Conservation (phyloP, 2,888 invertebrate species). For the Philereme transversata region DNA sequence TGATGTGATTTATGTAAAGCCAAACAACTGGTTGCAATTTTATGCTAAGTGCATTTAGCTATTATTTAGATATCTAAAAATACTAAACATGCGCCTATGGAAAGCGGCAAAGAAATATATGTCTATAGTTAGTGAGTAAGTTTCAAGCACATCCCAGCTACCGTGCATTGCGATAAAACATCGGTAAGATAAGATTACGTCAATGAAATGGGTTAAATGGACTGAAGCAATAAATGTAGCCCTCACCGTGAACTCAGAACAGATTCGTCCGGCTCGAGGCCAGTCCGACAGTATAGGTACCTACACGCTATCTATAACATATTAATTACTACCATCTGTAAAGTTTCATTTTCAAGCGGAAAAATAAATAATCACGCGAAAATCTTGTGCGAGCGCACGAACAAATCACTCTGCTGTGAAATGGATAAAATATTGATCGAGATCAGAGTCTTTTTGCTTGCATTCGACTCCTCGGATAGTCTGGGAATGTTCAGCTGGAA, state of each 20-base stretch:
- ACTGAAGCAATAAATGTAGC: slow-evolving; percentile 71
- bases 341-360: slow-evolving; percentile 44
- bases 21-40: slow-evolving; percentile 15
- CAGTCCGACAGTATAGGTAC: slow-evolving; percentile 38
- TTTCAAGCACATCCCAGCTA: slow-evolving; percentile 15
- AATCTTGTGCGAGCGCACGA: slow-evolving; percentile 22
- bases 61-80: slow-evolving; percentile 22
- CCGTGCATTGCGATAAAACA: slow-evolving; percentile 48
- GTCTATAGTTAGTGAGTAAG: slow-evolving; percentile 9
- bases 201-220: slow-evolving; percentile 76
- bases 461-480: slow-evolving; percentile 26
- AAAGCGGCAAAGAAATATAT: neutral
- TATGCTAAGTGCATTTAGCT: slow-evolving; percentile 27
- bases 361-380: slow-evolving; percentile 37
- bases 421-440: slow-evolving; percentile 32
- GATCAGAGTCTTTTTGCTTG: slow-evolving; percentile 33
- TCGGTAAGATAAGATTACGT: slow-evolving; percentile 64
- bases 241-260: slow-evolving; percentile 74
- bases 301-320: slow-evolving; percentile 41
- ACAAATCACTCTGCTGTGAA: slow-evolving; percentile 25
- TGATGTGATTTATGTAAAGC: neutral
- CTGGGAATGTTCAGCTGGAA: slow-evolving; percentile 39
- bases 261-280: slow-evolving; percentile 62
- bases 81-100: neutral
- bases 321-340: slow-evolving; percentile 43